Conservation (phyloP, 2,888 invertebrate genomes). For the Glyphotaelius pellucidus region DNA sequence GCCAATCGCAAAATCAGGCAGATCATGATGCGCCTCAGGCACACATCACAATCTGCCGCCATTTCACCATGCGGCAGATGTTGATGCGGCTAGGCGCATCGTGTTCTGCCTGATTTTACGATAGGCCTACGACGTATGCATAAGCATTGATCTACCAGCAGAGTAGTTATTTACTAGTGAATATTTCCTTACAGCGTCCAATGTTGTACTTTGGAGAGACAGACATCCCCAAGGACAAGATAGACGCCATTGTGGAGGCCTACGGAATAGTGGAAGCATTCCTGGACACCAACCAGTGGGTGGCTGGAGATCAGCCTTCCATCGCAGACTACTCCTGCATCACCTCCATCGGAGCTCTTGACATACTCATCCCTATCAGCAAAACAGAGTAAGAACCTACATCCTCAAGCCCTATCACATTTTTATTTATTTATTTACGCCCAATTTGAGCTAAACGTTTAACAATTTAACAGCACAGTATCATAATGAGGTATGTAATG, state of each 20-base stretch:
- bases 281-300: conserved; percentile 67
- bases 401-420: background rate
- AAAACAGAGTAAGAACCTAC: conserved; percentile 68
- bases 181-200: background rate
- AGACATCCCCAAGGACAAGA: background rate
- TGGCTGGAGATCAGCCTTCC: conserved; percentile 69
- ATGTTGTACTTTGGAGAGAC: background rate
- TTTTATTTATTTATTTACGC: background rate
- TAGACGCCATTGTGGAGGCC: conserved; percentile 65
- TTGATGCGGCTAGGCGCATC: no score
- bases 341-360: conserved; percentile 40
- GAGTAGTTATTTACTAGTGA: background rate
- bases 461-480: no score
- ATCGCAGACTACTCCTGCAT: conserved; percentile 68
- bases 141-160: no score
- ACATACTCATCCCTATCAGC: conserved; percentile 69
- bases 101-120: no score
- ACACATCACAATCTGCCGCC: no score
- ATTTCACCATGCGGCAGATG: no score
- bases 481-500: no score
- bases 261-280: conserved; percentile 69
- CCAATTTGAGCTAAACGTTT: no score
- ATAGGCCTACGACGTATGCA: no score
- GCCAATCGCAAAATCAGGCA: no score
- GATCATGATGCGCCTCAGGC: no score